Conservation (phyloP, 1,140 invertebrate genomes). For the Aculops lycopersici region DNA sequence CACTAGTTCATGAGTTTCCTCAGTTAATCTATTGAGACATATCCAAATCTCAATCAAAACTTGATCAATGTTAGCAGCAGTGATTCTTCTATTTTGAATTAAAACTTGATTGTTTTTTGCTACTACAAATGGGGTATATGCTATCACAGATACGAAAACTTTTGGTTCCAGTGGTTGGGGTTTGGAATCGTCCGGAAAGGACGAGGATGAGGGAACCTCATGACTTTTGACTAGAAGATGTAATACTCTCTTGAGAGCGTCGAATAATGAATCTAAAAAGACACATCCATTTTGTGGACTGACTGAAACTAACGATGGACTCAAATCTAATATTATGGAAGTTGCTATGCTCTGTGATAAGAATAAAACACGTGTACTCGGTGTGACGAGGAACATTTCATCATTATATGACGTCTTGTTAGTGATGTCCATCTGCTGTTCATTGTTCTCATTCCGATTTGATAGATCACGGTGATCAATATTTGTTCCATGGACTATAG, state of each 20-base stretch:
- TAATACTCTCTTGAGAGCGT: slow-evolving; percentile 2
- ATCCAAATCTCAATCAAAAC: slow-evolving; percentile 25
- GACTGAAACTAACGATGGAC: slow-evolving; percentile 37
- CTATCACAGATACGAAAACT: slow-evolving; percentile 41
- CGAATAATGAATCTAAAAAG: slow-evolving; percentile 9
- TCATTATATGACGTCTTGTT: slow-evolving; percentile 16
- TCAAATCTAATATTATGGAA: slow-evolving; percentile 43
- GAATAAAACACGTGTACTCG: slow-evolving; percentile 21
- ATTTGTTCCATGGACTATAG: slow-evolving; percentile 29
- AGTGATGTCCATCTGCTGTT: slow-evolving; percentile 18
- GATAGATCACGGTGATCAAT: too few species aligned
- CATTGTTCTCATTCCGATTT: slow-evolving; percentile 11
- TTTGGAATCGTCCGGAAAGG: slow-evolving; percentile 30
- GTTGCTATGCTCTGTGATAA: slow-evolving; percentile 27
- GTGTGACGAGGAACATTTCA: slow-evolving; percentile 23
- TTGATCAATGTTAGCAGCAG: slow-evolving; percentile 24
- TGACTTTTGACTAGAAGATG: too few species aligned
- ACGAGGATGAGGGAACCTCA: slow-evolving; percentile 22
- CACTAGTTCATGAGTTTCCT: not conserved
- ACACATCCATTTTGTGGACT: slow-evolving; percentile 20
- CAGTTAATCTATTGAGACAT: slow-evolving; percentile 10
- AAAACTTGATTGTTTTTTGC: slow-evolving; percentile 30
- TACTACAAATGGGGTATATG: slow-evolving; percentile 39
- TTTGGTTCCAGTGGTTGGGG: slow-evolving; percentile 27
- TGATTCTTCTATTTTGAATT: slow-evolving; percentile 20